Conservation (phyloP, 2,113 vertebrate genomes). For the Cricetomys ansorgei region DNA sequence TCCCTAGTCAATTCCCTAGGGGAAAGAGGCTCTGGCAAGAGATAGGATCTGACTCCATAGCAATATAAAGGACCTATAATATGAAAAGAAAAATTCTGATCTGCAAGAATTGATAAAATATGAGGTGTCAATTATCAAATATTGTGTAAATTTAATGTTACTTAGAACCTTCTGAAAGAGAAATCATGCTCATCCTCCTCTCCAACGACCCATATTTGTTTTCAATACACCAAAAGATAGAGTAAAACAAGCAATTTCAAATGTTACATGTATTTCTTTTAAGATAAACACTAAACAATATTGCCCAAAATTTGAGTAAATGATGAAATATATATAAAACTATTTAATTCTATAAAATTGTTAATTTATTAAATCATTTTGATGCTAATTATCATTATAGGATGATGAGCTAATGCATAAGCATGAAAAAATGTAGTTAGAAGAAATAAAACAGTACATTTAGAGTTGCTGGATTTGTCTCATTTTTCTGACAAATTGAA, state of each 20-base stretch:
- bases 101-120: neutral
- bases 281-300: neutral
- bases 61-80: neutral
- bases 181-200: rapidly evolving
- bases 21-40: neutral
- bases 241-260: neutral
- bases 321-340: neutral
- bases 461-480: neutral
- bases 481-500: neutral
- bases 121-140: neutral
- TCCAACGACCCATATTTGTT: too few species aligned
- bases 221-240: neutral
- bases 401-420: neutral
- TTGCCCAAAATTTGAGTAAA: neutral
- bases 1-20: neutral
- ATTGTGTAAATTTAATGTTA: neutral
- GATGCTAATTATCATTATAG: neutral
- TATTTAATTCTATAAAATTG: neutral
- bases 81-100: neutral
- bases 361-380: neutral
- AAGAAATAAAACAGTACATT: neutral
- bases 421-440: neutral
- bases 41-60: neutral
- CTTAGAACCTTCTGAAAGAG: neutral
- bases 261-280: neutral